A percentile compares a stretch with the other conserved stretches of the same genome.
Evolutionary conservation across 2,797 vertebrate genomes (phyloP).

Genomic region (Atherinosoma microstoma): DNA sequence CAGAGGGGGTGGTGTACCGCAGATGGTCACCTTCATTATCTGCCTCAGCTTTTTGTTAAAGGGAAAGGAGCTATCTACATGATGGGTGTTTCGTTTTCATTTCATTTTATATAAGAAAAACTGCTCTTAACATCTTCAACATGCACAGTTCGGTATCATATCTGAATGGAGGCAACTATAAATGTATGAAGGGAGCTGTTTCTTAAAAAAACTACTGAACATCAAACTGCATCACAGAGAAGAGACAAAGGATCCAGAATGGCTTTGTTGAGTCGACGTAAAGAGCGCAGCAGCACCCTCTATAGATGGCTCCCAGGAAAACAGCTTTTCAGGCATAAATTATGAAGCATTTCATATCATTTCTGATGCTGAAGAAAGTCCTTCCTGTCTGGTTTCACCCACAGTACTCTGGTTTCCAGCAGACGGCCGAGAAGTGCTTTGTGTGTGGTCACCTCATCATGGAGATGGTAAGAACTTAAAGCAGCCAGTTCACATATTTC

Average conservation of each 20-base stretch:
- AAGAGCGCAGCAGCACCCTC: slow-evolving; percentile 72
- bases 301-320: slow-evolving; percentile 34
- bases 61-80: slow-evolving; percentile 11
- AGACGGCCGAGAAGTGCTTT: slow-evolving; percentile 98
- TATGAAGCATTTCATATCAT: neutral
- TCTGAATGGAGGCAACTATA: neutral
- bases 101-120: neutral
- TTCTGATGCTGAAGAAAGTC: neutral
- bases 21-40: slow-evolving; percentile 69
- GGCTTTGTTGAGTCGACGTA: neutral
- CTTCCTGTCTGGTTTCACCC: slow-evolving; percentile 42
- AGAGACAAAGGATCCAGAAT: slow-evolving; percentile 25
- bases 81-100: slow-evolving; percentile 10
- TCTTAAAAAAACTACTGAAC: neutral
- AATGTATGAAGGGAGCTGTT: neutral
- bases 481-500: neutral
- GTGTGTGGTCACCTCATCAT: slow-evolving; percentile 99
- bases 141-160: neutral
- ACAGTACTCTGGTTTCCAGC: slow-evolving; percentile 99
- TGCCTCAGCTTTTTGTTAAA: slow-evolving; percentile 7
- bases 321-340: neutral
- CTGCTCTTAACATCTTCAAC: neutral
- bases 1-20: slow-evolving; percentile 62
- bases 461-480: slow-evolving; percentile 93
- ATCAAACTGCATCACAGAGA: slow-evolving; percentile 17